Percentiles rank a stretch among this genome's conserved stretches.
Conservation (phyloP, 2,888 invertebrate species). For the Lydus trimaculatus region DNA sequence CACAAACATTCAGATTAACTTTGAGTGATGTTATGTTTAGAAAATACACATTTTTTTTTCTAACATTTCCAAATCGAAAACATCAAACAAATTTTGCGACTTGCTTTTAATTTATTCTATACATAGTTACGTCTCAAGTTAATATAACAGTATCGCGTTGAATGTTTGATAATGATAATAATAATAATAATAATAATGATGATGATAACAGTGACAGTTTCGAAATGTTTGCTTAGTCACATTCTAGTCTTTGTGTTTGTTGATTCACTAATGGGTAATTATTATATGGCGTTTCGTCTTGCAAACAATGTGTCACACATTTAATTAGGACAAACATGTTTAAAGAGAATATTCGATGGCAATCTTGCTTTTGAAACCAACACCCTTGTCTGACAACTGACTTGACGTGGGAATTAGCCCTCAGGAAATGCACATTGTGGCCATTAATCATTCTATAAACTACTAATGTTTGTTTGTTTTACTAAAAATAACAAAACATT, state of each 20-base stretch:
- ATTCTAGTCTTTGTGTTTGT: conserved; percentile 28
- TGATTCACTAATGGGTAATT: conserved; percentile 33
- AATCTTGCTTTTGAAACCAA: not conserved
- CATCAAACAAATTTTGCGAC: not conserved
- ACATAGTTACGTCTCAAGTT: not conserved
- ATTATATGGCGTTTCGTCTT: conserved; percentile 32
- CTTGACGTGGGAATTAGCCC: not conserved
- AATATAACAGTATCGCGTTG: not conserved
- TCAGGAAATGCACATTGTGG: not conserved
- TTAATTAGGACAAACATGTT: conserved; percentile 32
- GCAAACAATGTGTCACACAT: conserved; percentile 31
- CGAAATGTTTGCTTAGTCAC: conserved; percentile 26
- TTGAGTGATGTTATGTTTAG: not conserved
- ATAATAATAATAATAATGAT: not conserved
- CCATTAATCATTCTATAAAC: conserved; percentile 8
- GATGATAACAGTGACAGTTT: conserved; percentile 14
- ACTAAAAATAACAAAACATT: not conserved
- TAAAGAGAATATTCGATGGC: conserved; percentile 23
- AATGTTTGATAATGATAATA: not conserved
- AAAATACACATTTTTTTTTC: not conserved
- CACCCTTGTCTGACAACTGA: conserved; percentile 4
- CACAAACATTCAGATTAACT: not conserved
- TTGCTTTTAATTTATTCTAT: not conserved
- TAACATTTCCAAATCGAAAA: not conserved
- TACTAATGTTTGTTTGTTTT: not conserved